Conservation (phyloP, 2,113 vertebrate species). For the Triplophysa dalaica region DNA sequence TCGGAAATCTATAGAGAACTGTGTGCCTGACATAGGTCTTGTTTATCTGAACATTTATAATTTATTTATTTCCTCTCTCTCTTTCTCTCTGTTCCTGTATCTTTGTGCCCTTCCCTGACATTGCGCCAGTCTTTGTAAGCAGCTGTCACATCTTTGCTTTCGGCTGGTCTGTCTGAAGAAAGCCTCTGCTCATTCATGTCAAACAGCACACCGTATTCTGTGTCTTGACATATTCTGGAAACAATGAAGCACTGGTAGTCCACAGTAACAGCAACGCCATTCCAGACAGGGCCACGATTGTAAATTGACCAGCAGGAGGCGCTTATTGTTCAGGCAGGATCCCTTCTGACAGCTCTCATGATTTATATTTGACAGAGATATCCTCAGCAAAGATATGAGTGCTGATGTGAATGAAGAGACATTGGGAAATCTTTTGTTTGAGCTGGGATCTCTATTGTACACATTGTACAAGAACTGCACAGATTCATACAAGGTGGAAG, state of each 20-base stretch:
- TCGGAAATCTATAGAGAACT: background rate
- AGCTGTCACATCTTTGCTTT: slow-evolving; percentile 12
- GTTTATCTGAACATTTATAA: background rate
- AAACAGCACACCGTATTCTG: slow-evolving; percentile 33
- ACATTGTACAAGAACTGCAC: slow-evolving; percentile 20
- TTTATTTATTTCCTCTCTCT: background rate
- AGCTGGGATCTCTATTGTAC: background rate
- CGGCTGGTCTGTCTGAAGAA: slow-evolving; percentile 25
- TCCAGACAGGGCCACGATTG: slow-evolving; percentile 52
- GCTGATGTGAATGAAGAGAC: slow-evolving; percentile 2
- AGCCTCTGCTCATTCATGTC: slow-evolving; percentile 3
- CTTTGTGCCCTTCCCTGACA: background rate
- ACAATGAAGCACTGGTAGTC: slow-evolving; percentile 67
- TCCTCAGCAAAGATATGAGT: slow-evolving; percentile 45
- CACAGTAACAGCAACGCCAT: slow-evolving; percentile 62
- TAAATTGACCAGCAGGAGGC: slow-evolving; percentile 58
- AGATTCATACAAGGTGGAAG: slow-evolving; percentile 8
- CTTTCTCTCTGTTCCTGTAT: background rate
- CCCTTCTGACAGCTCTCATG: slow-evolving; percentile 29
- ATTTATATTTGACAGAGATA: background rate
- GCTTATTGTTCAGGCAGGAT: slow-evolving; percentile 4
- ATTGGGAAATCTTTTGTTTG: slow-evolving; percentile 1
- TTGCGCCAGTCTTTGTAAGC: slow-evolving; percentile 9
- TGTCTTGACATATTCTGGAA: slow-evolving; percentile 54
- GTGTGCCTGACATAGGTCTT: background rate